Evolutionary conservation across 2,888 invertebrate species (phyloP), one percentile per base, ranked within the genome.

Genomic region (Caenorhabditis zanzibari): DNA sequence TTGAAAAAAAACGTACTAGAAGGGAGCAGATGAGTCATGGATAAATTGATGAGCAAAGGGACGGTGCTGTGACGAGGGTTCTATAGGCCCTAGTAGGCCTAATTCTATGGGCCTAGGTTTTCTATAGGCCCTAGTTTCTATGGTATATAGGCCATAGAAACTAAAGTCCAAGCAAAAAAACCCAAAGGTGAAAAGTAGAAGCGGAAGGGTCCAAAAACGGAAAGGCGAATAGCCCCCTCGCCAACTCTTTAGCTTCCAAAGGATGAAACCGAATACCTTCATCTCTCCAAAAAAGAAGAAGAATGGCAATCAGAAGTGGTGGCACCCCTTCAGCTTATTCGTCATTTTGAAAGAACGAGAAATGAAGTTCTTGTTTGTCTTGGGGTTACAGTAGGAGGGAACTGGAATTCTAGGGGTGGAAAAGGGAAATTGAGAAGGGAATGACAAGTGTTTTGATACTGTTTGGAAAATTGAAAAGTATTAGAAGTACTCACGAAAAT

Each of bases 241-340:
- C 41, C 38, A 61, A 61, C 47, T 47, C 47, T 35, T 35, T 16
- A 63, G 44, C 28, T 44, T 26, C 54, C 41, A 32, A 32, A 35
- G 38, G 32, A 68, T 76, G 76, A 76, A 76, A 76, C 68, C 59
- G 49, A 76, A 76, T 76, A 76, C 76, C 38, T 76, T 47, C 54
- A 10, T 7, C 6, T 19, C 59, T 38, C 9, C 5, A 22, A 61
- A 61, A 63, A 63, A 44, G 44, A 28, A 24, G 26, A 44, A 26
- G 22, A 49, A 49, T 10, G 32, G 58, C 76, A 76, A 76, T 76
- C 66, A 76, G 49, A 76, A 61, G 72, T 72, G 61, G 52, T 16
- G 54, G 22, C 54, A n/a, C n/a, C 19, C 22, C 14, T 49, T 19
- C 54, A 54, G 54, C 54, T 54, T 54, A 54, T 54, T 54, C 26